These are phyloP conservation scores for Drosophila obscura DNA, from an alignment of 1,140 invertebrate species.

Conservation along the genomic window DNA sequence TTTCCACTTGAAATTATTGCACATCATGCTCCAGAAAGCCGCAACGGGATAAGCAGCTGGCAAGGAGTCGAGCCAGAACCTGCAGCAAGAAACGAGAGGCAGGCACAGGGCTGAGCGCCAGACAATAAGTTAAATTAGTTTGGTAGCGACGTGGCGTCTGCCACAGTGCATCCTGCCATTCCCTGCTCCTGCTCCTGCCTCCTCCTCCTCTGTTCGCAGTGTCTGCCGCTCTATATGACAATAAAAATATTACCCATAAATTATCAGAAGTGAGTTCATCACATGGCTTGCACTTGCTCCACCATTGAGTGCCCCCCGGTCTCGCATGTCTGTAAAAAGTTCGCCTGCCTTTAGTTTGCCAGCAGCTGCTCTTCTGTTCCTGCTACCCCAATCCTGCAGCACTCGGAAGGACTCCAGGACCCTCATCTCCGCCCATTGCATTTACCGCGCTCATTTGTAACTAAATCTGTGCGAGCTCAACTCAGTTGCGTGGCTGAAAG, in stretches of 20 bases:
- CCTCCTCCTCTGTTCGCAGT: not conserved
- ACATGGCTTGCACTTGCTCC: constrained; percentile 54
- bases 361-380: constrained; percentile 42
- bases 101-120: constrained; percentile 23
- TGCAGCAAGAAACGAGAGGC: constrained; percentile 1
- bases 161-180: not conserved
- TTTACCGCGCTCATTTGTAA: constrained; percentile 58
- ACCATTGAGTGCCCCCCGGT: constrained; percentile 14
- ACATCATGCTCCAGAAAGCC: constrained; percentile 30
- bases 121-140: constrained; percentile 70
- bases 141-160: constrained; percentile 18
- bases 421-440: not conserved
- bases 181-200: not conserved
- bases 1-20: constrained; percentile 38
- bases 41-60: constrained; percentile 24
- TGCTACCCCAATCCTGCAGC: not conserved
- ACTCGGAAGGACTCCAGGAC: not conserved
- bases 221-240: constrained; percentile 33
- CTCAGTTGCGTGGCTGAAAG: constrained; percentile 36
- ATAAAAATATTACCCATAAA: constrained; percentile 78
- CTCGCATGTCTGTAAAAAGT: constrained; percentile 60
- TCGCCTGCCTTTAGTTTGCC: constrained; percentile 44
- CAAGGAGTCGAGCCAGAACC: not conserved
- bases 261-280: constrained; percentile 77
- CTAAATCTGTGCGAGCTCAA: constrained; percentile 64